Percentiles rank a stretch among this genome's conserved stretches.
These are phyloP conservation scores for Chaitophorus viminalis DNA, from an alignment of 2,888 invertebrate genomes.

Conservation along the genomic window DNA sequence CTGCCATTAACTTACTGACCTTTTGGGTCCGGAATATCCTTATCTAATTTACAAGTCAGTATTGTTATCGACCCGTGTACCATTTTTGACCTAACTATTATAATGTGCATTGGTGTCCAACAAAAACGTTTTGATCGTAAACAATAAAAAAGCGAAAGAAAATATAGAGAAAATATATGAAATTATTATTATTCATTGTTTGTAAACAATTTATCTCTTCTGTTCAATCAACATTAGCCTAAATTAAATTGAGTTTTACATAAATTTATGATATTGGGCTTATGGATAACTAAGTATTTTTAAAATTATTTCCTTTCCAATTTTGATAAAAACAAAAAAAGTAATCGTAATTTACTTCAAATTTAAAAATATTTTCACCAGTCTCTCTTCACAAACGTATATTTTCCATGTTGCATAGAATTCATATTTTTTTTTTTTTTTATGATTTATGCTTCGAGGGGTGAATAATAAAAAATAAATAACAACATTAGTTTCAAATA, in stretches of 20 bases:
- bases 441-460: conserved; percentile 17
- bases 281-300: neutral
- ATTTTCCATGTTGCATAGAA: conserved; percentile 17
- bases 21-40: too few relatives aligned
- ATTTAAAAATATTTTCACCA: conserved; percentile 8
- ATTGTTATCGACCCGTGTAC: too few relatives aligned
- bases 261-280: neutral
- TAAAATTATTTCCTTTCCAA: neutral
- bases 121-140: too few relatives aligned
- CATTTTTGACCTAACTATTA: too few relatives aligned
- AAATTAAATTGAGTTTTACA: neutral
- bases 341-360: neutral
- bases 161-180: too few relatives aligned
- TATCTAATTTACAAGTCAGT: too few relatives aligned
- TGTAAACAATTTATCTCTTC: neutral
- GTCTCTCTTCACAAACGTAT: neutral
- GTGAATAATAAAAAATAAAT: neutral
- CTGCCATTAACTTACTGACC: too few relatives aligned
- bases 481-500: conserved; percentile 44
- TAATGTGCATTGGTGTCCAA: too few relatives aligned
- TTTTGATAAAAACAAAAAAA: neutral
- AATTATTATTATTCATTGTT: neutral
- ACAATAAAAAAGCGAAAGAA: neutral
- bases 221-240: neutral
- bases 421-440: conserved; percentile 1